Base-by-base conservation (phyloP, 1,140 invertebrate genomes). In the Ips nitidus region DNA sequence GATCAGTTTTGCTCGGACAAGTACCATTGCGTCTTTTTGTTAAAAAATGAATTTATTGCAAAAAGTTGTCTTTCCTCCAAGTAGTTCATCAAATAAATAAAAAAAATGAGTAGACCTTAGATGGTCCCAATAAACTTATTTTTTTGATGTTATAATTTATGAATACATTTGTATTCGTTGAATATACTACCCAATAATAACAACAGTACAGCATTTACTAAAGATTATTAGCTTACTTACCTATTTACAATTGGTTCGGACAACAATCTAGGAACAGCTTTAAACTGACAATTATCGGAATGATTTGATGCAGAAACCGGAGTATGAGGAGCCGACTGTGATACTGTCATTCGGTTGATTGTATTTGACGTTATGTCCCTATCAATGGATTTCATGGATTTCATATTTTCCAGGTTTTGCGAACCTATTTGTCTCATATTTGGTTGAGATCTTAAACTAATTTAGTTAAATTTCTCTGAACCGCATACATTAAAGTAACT, bases 351-450 rank as follows among this genome's bases (percentile, higher is more conserved):
- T 41, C 73, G 69, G 38, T 57, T 76, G 2, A 78, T 74, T 7
- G 66, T 75, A 50, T 68, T 73, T 2, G 75, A 66, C 8, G 75
- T 77, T 2, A 73, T 64, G 40, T 79, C 77, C 57, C 73, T 68
- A 42, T 80, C 78, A 2, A 77, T 76, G 2, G 75, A 75, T 52
- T 77, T 78, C 37, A 70, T 70, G 2, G 69, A 72, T 63, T 77
- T 79, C 57, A 74, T 75, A 45, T 74, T 75, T 4, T 80, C 77
- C 6, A 78, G 55, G 60, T 55, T 75, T 6, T 73, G 76, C 6
- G 75, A 79, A 4, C 75, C 76, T 22, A 81, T 52, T 57, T 80
- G 80, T n/a, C 79, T 67, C 79, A 80, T 80, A 59, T 80, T 81
- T 7, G 79, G 78, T 66, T 81, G 80, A 4, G 79, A 78, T 56